Percentiles rank a stretch among this genome's conserved stretches.
These are phyloP conservation scores for Erannis defoliaria DNA, from an alignment of 2,888 invertebrate species.

Conservation along the genomic window DNA sequence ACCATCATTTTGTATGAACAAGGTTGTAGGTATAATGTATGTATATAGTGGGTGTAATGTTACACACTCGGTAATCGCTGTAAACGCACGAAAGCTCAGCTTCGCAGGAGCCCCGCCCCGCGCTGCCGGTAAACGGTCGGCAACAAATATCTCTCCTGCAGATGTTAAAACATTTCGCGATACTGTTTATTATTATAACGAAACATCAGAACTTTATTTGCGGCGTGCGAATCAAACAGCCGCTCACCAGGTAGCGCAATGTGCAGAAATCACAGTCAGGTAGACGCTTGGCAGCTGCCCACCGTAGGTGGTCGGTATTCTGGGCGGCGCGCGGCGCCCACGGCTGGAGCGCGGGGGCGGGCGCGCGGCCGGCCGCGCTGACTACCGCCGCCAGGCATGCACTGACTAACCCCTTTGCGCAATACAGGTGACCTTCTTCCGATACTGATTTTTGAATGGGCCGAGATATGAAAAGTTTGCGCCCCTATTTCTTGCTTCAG, in stretches of 20 bases:
- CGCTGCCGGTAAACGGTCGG: too few species aligned
- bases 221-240: constrained; percentile 22
- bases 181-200: constrained; percentile 25
- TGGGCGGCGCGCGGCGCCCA: constrained; percentile 68
- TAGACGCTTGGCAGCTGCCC: constrained; percentile 59
- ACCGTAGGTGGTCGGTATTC: constrained; percentile 75
- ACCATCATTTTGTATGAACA: too few species aligned
- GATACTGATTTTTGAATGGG: background rate
- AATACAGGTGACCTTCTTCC: constrained; percentile 74
- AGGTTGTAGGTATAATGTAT: too few species aligned
- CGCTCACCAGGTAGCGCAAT: constrained; percentile 20
- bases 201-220: constrained; percentile 26
- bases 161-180: constrained; percentile 21
- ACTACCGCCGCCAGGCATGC: constrained; percentile 67
- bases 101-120: constrained; percentile 7
- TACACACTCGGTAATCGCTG: background rate
- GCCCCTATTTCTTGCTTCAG: background rate
- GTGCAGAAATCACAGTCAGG: constrained; percentile 39
- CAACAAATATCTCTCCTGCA: constrained; percentile 11
- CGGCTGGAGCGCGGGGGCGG: constrained; percentile 47
- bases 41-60: too few species aligned
- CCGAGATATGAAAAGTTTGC: background rate
- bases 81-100: constrained; percentile 6
- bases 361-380: constrained; percentile 51
- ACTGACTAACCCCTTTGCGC: constrained; percentile 74